Base-by-base conservation (phyloP, 2,113 vertebrate genomes). In the Synodontis membranacea region DNA sequence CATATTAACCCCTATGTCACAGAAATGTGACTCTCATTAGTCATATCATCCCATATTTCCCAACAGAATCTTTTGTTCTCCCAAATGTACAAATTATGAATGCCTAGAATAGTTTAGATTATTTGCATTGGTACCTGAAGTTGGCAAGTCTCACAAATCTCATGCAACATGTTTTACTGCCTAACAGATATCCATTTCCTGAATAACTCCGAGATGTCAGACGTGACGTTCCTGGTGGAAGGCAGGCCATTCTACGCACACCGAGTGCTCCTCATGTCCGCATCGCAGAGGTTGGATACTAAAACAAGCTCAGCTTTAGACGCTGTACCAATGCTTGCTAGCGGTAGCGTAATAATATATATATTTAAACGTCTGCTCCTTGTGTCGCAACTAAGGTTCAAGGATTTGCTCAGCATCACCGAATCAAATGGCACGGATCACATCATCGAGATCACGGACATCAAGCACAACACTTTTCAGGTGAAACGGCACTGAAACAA, bases 171-270 rank as follows among this genome's bases (percentile, higher is more conserved):
- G 89, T 72, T 68, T 44, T 84, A 28, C 34, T 64, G 14, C 80
- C 39, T 44, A 82, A 89, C 91, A 98, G 97, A 98, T 90, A 93
- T 96, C 84, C 97, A 97, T 83, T 98, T 99, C 86, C 92, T 98
- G 90, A 98, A 99, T 92, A 99, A 98, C 80, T 93, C 94, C n/a
- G 97, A 99, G 88, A 99, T 98, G 97, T 99, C 98, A 0, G 98
- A 99, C 0, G 96, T 99, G 12, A 97, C 95, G 1, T 97, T 99
- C 90, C 79, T 97, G 44, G 96, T 99, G 79, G 97, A 98, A 89
- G 96, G 97, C 6, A 95, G 95, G 70, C 93, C 96, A 0, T 98
- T 98, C 44, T 98, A 96, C 60, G 96, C 96, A 52, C 97, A 99
- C 88, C 95, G 96, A 87, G 97, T 99, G 84, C 95, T 99, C 84